Evolutionary conservation across 2,888 invertebrate genomes (phyloP).

Genomic region (Onchidella celtica): DNA sequence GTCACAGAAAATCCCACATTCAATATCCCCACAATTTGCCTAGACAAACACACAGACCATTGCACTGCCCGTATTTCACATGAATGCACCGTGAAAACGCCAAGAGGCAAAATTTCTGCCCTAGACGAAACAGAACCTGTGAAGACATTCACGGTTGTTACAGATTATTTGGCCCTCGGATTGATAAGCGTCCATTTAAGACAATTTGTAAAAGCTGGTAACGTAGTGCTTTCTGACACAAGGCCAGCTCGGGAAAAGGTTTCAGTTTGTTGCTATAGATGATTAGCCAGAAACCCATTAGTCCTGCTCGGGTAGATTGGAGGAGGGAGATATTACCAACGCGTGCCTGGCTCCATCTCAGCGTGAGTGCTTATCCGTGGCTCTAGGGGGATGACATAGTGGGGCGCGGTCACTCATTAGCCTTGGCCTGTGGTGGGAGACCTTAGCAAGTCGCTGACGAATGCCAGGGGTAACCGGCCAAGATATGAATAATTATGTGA

Average conservation of each 20-base stretch:
- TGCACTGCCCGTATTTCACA: too few relatives aligned
- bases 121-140: too few relatives aligned
- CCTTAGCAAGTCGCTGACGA: not conserved
- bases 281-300: slow-evolving; percentile 14
- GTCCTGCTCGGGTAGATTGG: not conserved
- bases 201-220: slow-evolving; percentile 2
- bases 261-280: not conserved
- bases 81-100: not conserved
- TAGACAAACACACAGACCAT: too few relatives aligned
- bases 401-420: not conserved
- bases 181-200: slow-evolving; percentile 15
- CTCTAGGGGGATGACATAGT: not conserved
- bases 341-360: not conserved
- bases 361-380: not conserved
- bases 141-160: too few relatives aligned
- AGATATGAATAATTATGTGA: not conserved
- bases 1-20: too few relatives aligned
- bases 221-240: not conserved
- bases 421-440: not conserved
- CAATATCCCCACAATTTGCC: too few relatives aligned
- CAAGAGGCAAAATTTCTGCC: not conserved
- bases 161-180: not conserved
- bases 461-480: not conserved
- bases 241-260: not conserved
- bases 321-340: not conserved